Conservation (phyloP, 2,888 invertebrate species). For the Trachelus iudaicus region DNA sequence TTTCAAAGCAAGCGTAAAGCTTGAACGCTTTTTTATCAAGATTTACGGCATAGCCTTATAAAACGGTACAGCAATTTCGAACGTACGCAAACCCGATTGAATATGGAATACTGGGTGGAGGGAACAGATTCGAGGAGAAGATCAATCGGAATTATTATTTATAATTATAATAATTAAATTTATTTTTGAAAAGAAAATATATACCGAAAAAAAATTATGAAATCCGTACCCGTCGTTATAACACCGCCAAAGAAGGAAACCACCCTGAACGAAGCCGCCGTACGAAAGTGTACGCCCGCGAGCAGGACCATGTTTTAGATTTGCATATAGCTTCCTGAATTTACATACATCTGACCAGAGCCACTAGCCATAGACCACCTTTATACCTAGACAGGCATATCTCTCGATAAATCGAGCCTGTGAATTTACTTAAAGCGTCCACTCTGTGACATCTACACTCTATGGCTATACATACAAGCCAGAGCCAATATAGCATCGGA, state of each 20-base stretch:
- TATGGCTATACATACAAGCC: neutral
- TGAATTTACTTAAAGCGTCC: conserved; percentile 1
- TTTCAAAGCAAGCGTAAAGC: no score
- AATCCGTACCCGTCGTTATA: neutral
- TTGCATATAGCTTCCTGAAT: neutral
- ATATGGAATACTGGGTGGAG: neutral
- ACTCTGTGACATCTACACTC: neutral
- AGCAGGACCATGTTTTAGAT: neutral
- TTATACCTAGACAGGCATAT: neutral
- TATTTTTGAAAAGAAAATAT: neutral
- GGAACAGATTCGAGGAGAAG: neutral
- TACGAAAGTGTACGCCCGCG: neutral
- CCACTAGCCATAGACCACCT: neutral
- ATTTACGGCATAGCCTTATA: no score
- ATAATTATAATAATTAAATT: neutral
- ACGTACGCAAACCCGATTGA: neutral
- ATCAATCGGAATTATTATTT: neutral
- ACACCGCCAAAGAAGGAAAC: neutral
- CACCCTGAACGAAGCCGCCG: neutral
- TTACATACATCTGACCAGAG: neutral
- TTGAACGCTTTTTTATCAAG: no score
- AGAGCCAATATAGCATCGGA: neutral
- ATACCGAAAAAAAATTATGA: neutral
- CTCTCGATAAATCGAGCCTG: neutral
- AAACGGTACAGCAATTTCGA: neutral